Evolutionary conservation across 2,888 invertebrate genomes (phyloP), one percentile per base, ranked within the genome.

Genomic region (Cabera pusaria): DNA sequence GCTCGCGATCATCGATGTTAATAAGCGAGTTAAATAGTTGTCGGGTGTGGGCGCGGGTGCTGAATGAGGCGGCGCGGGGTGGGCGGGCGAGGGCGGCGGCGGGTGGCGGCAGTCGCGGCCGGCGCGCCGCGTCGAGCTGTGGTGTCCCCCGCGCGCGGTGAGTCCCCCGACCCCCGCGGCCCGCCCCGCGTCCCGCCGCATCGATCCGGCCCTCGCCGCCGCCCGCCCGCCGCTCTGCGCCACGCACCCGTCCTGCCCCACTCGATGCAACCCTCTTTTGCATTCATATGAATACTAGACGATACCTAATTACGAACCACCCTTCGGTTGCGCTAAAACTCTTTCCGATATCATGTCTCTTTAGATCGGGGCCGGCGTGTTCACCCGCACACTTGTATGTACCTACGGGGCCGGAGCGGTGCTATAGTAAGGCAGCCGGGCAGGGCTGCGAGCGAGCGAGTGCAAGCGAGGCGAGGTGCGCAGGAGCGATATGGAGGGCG

Each of bases 41-140:
- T 12, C 12, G 33, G 23, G n/a, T n/a, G n/a, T 25, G 32, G 8
- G 29, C 14, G 35, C 35, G 39, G 6, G 29, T 23, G 32, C 38
- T 32, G 44, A 24, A 39, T 41, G 45, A 22, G 26, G 40, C 37
- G 40, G 37, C 10, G 21, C 6, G 56, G 55, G 45, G 53, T 59
- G 49, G 56, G 57, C 49, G 49, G 61, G 54, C 57, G 60, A 50
- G 64, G 73, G 65, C 60, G 74, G 70, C 63, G 75, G 77, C 72
- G 75, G 78, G 69, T 70, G 80, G 76, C 83, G 73, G 71, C 77
- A 76, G 79, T 75, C 72, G 70, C 66, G 69, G 65, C 64, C 69
- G 72, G 73, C 71, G 70, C 70, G 75, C 76, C 74, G 74, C 72
- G 59, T 65, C 60, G 66, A 61, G 70, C 69, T 71, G 73, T 64